Evolutionary conservation across 2,888 invertebrate species (phyloP).

Genomic region (Lordiphosa andalusiaca): DNA sequence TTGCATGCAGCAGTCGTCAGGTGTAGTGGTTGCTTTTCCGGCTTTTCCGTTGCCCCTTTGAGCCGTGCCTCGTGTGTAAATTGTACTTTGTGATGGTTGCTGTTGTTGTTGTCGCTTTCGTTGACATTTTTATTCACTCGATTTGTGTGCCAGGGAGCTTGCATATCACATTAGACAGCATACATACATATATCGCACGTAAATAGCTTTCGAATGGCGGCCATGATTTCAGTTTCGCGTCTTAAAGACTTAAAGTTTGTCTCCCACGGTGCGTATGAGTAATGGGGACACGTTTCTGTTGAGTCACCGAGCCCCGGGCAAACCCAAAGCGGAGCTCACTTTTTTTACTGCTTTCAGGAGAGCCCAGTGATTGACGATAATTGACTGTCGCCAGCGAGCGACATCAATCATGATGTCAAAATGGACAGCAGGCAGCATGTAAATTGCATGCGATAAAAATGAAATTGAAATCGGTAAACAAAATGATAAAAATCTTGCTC

Average conservation of each 20-base stretch:
- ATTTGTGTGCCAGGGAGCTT: conserved; percentile 31
- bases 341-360: conserved; percentile 10
- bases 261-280: conserved; percentile 54
- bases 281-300: conserved; percentile 51
- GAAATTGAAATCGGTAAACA: conserved; percentile 70
- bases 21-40: conserved; percentile 40
- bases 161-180: conserved; percentile 72
- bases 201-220: no score
- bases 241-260: conserved; percentile 24
- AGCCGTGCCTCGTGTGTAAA: conserved; percentile 49
- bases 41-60: conserved; percentile 51
- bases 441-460: conserved; percentile 65
- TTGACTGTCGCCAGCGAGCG: conserved; percentile 67
- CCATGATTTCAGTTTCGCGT: conserved; percentile 69
- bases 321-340: not conserved
- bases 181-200: conserved; percentile 69
- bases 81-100: conserved; percentile 55
- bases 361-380: conserved; percentile 70
- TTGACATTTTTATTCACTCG: conserved; percentile 66
- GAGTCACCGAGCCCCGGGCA: conserved; percentile 25
- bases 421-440: conserved; percentile 65
- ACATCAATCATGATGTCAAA: conserved; percentile 69
- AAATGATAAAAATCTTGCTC: conserved; percentile 59
- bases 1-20: conserved; percentile 55
- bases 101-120: conserved; percentile 55